These are phyloP conservation scores for Drosophila imparisetae DNA, from an alignment of 2,888 invertebrate genomes.

Conservation along the genomic window DNA sequence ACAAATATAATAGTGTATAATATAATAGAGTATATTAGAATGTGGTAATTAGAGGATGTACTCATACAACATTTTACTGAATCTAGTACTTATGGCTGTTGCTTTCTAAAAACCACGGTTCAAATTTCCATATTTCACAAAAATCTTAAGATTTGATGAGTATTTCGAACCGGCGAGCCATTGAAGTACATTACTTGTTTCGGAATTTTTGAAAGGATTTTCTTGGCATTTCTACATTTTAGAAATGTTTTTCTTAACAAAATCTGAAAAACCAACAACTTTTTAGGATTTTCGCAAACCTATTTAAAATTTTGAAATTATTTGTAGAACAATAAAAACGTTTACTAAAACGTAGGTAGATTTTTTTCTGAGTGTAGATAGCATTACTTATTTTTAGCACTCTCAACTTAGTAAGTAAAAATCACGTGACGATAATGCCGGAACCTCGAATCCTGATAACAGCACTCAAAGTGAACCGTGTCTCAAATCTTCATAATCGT, in stretches of 20 bases:
- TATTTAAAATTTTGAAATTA: no score
- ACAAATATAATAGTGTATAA: no score
- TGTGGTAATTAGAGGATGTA: not conserved
- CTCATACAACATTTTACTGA: not conserved
- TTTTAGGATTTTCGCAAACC: no score
- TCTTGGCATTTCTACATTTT: not conserved
- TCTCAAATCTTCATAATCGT: constrained; percentile 35
- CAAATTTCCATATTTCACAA: not conserved
- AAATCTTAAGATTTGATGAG: not conserved
- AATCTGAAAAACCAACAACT: no score
- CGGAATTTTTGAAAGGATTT: not conserved
- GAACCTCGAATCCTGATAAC: constrained; percentile 15
- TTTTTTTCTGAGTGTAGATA: not conserved
- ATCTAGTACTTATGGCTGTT: not conserved
- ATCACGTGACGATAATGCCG: constrained; percentile 24
- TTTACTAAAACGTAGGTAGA: not conserved
- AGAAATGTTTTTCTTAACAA: no score
- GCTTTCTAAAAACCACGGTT: not conserved
- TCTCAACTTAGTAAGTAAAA: not conserved
- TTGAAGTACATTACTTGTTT: not conserved
- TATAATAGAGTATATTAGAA: not conserved
- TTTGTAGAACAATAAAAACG: not conserved
- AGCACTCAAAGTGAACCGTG: constrained; percentile 5
- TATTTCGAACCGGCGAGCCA: not conserved
- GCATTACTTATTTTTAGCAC: not conserved